Evolutionary conservation across 2,888 invertebrate genomes (phyloP).

Genomic region (Galeruca laticollis): DNA sequence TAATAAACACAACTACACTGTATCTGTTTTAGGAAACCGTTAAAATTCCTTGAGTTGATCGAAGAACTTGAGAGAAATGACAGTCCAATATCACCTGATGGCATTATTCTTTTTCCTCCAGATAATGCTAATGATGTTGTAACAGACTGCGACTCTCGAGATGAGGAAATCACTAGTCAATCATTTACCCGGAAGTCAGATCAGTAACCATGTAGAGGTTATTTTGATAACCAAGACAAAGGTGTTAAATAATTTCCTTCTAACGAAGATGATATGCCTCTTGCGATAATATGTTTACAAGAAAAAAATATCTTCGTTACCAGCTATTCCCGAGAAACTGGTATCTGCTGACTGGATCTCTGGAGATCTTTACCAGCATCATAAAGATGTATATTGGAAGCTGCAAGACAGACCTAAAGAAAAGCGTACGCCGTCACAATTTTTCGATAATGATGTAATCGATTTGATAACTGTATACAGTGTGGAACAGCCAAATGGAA

Average conservation of each 20-base stretch:
- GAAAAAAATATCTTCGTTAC: conserved; percentile 15
- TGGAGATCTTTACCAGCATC: not conserved
- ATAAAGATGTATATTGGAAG: conserved; percentile 9
- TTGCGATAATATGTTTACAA: too few species aligned
- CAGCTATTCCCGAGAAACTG: not conserved
- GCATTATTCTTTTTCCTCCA: too few species aligned
- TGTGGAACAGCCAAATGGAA: too few species aligned
- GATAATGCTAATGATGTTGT: conserved; percentile 24
- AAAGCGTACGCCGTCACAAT: conserved; percentile 13
- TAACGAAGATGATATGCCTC: conserved; percentile 23
- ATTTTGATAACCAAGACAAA: not conserved
- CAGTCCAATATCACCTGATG: too few species aligned
- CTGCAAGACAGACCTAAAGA: not conserved
- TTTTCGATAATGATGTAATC: conserved; percentile 17
- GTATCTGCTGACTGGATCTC: too few species aligned
- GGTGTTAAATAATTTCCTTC: conserved; percentile 26
- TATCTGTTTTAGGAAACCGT: conserved; percentile 2
- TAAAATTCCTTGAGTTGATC: conserved; percentile 18
- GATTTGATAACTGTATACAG: conserved; percentile 5
- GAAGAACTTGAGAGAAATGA: conserved; percentile 24
- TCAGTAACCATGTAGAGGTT: conserved; percentile 40
- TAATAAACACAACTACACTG: conserved; percentile 2
- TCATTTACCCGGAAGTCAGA: conserved; percentile 43
- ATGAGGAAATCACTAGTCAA: conserved; percentile 38
- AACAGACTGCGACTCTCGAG: conserved; percentile 43